A percentile compares a stretch with the other conserved stretches of the same genome.
These are phyloP conservation scores for Elachura formosa DNA, from an alignment of 2,113 vertebrate genomes.

Conservation along the genomic window DNA sequence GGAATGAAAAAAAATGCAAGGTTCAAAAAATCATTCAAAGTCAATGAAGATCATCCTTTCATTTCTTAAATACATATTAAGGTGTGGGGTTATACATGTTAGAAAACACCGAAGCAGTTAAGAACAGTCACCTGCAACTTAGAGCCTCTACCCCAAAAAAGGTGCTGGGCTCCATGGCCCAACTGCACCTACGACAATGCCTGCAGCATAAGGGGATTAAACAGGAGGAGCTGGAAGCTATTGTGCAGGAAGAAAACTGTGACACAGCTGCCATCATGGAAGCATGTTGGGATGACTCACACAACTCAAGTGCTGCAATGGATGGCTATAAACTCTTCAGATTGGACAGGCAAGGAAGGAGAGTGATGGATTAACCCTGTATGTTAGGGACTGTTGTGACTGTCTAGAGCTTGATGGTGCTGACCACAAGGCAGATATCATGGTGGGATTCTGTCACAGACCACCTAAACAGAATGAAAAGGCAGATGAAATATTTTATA, in stretches of 20 bases:
- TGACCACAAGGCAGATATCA: background rate
- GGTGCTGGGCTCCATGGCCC: background rate
- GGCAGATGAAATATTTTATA: background rate
- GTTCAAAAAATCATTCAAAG: background rate
- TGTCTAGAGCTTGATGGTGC: background rate
- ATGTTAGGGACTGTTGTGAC: background rate
- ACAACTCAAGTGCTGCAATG: background rate
- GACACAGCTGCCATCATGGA: background rate
- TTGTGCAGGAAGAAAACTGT: background rate
- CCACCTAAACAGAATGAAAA: background rate
- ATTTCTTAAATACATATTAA: background rate
- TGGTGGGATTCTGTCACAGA: rapidly evolving
- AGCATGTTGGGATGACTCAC: background rate
- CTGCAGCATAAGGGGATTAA: background rate
- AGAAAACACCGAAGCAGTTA: background rate
- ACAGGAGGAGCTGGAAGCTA: background rate
- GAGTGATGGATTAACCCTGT: no score
- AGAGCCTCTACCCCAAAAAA: background rate
- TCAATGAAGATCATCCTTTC: background rate
- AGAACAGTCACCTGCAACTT: background rate
- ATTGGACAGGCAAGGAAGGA: background rate
- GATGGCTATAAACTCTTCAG: background rate
- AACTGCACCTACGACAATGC: background rate
- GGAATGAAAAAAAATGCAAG: background rate
- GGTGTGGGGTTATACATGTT: background rate